Evolutionary conservation across 2,797 vertebrate species (phyloP).

Genomic region (Chloroceryle inda): DNA sequence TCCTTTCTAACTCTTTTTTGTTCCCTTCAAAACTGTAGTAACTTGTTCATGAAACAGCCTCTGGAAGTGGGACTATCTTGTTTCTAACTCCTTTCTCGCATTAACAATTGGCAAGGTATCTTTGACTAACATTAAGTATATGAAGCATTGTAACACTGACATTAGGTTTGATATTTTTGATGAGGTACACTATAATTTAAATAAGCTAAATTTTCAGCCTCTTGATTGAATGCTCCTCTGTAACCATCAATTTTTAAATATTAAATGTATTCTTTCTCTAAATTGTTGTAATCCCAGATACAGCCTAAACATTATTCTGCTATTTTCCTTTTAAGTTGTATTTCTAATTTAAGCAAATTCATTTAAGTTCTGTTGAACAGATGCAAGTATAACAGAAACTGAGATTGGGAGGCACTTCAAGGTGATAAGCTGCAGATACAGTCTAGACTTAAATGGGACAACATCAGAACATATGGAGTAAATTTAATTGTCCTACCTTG

Average conservation of each 20-base stretch:
- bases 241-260: background rate
- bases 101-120: background rate
- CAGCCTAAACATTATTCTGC: background rate
- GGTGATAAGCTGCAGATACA: constrained; percentile 51
- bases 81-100: background rate
- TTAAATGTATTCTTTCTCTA: background rate
- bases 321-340: background rate
- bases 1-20: background rate
- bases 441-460: constrained; percentile 75
- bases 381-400: constrained; percentile 64
- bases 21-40: background rate
- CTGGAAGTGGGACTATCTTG: background rate
- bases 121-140: background rate
- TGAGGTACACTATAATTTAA: background rate
- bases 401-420: constrained; percentile 34
- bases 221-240: background rate
- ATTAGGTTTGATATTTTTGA: constrained; percentile 3
- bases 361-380: constrained; percentile 35
- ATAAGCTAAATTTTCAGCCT: background rate
- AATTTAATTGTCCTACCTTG: constrained; percentile 76
- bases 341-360: constrained; percentile 21
- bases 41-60: background rate
- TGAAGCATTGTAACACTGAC: rapidly evolving
- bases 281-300: constrained; percentile 1
- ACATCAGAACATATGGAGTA: constrained; percentile 70